Evolutionary conservation across 2,113 vertebrate genomes (phyloP).

Genomic region (Vanacampus margaritifer): DNA sequence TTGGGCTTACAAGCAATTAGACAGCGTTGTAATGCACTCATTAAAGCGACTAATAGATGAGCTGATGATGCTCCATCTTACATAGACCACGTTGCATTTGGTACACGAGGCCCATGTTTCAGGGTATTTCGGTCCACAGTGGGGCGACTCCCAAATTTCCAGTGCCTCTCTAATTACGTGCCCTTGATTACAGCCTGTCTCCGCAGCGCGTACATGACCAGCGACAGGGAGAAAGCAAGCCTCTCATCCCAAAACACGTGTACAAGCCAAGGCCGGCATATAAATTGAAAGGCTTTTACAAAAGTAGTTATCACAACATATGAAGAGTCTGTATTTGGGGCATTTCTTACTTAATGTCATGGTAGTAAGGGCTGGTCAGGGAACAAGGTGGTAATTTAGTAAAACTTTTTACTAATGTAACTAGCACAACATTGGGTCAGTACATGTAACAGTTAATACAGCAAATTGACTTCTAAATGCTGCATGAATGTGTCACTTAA

Average conservation of each 20-base stretch:
- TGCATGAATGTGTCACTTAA: too few relatives aligned
- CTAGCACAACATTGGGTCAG: background rate
- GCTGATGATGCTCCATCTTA: background rate
- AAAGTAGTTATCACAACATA: conserved; percentile 29
- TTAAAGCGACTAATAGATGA: too few relatives aligned
- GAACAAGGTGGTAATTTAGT: background rate
- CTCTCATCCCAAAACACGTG: conserved; percentile 57
- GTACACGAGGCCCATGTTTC: conserved; percentile 32
- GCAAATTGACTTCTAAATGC: too few relatives aligned
- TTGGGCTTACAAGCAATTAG: too few relatives aligned
- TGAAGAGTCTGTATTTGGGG: conserved; percentile 25
- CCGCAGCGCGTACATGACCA: conserved; percentile 36
- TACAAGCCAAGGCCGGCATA: conserved; percentile 41
- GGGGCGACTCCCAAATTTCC: conserved; percentile 61
- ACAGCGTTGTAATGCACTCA: too few relatives aligned
- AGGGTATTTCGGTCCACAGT: conserved; percentile 61
- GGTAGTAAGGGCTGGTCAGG: background rate
- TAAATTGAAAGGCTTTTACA: conserved; percentile 33
- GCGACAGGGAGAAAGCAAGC: conserved; percentile 29
- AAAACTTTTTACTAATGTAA: background rate
- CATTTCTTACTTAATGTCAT: background rate
- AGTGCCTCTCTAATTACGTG: conserved; percentile 65
- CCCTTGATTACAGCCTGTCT: conserved; percentile 64
- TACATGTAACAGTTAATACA: background rate
- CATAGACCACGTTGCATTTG: conserved; percentile 10